These are phyloP conservation scores for Echinops telfairi DNA, from an alignment of 2,113 vertebrate species.

Conservation along the genomic window DNA sequence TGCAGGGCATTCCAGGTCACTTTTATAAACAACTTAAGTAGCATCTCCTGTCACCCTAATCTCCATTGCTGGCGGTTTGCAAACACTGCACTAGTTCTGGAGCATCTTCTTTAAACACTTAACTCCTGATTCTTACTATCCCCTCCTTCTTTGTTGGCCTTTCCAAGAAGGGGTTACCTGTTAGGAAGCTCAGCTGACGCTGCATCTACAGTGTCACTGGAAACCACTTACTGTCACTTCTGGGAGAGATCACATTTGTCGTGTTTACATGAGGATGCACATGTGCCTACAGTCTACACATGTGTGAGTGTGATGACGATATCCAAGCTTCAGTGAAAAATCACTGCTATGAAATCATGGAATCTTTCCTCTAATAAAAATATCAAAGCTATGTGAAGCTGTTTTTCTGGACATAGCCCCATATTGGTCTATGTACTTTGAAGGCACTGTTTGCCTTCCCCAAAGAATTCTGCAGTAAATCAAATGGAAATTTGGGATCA, in stretches of 20 bases:
- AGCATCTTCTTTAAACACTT: not conserved
- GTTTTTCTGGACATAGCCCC: no score
- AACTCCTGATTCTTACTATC: not conserved
- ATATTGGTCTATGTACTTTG: no score
- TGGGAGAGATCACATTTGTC: not conserved
- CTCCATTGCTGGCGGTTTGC: not conserved
- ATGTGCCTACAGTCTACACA: not conserved
- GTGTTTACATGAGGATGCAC: not conserved
- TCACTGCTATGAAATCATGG: no score
- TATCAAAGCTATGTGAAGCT: no score
- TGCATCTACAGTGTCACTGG: not conserved
- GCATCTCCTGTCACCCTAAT: not conserved
- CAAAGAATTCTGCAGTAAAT: no score
- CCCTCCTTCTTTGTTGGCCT: not conserved
- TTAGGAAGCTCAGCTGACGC: not conserved
- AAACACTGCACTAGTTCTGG: not conserved
- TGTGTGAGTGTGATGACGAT: not conserved
- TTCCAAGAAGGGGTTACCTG: not conserved
- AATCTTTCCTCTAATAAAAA: no score
- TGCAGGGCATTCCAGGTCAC: not conserved
- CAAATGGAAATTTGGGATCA: no score
- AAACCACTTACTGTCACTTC: not conserved
- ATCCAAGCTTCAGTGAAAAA: no score
- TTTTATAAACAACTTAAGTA: not conserved
- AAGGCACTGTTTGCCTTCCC: no score